Evolutionary conservation across 2,113 vertebrate species (phyloP).

Genomic region (Mesembrinibis cayennensis): DNA sequence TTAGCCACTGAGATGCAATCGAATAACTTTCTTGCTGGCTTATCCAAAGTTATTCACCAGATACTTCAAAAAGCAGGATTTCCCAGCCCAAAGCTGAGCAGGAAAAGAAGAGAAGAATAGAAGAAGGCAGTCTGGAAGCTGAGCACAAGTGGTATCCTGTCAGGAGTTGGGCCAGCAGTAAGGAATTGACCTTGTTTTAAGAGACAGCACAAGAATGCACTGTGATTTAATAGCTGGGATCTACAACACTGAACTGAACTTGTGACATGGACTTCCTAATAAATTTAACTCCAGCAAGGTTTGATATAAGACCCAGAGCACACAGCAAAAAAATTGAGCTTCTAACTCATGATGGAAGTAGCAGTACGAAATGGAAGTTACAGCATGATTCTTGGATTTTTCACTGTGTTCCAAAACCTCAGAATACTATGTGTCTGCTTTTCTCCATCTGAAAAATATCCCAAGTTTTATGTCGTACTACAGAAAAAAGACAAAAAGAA

Average conservation of each 20-base stretch:
- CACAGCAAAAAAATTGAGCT: background rate
- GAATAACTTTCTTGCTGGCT: background rate
- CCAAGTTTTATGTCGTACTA: background rate
- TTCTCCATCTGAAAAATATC: background rate
- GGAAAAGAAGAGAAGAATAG: background rate
- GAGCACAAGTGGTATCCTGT: background rate
- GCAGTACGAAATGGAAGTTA: background rate
- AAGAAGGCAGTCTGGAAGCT: background rate
- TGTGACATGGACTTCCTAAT: background rate
- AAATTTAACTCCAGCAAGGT: background rate
- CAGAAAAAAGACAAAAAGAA: background rate
- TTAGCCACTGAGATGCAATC: background rate
- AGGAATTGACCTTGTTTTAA: background rate
- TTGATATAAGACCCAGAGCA: background rate
- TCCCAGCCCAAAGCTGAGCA: background rate
- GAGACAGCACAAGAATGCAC: background rate
- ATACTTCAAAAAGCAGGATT: background rate
- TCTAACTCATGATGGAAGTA: background rate
- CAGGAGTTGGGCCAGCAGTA: background rate
- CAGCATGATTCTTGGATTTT: background rate
- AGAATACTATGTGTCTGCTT: background rate
- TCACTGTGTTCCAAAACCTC: background rate
- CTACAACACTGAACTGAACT: background rate
- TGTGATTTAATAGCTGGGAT: background rate
- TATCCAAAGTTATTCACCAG: background rate